phyloP scores from a whole-genome alignment of 1,140 invertebrate genomes.

The Aphidius gifuensis region DNA sequence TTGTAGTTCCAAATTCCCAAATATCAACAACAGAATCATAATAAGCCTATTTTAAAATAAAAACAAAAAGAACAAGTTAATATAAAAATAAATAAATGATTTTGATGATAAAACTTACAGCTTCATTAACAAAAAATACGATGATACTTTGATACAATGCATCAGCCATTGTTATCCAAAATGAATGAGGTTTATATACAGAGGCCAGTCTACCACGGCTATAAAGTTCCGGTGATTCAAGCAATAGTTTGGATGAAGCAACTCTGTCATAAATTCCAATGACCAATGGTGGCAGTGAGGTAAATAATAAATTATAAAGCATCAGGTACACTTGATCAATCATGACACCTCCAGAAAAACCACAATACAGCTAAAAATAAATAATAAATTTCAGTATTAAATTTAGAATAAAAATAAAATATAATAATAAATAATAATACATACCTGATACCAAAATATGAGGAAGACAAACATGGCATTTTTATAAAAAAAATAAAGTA shows the following conservation, averaged over 20 bases:
- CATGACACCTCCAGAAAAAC: conserved; percentile 87
- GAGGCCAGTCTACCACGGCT: conserved; percentile 71
- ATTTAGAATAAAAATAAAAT: neutral
- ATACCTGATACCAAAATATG: conserved; percentile 80
- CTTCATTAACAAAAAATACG: conserved; percentile 81
- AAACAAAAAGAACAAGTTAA: neutral
- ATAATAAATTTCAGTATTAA: no score
- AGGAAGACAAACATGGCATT: conserved; percentile 92
- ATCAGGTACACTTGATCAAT: conserved; percentile 92
- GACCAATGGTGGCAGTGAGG: conserved; percentile 84
- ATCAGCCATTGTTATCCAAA: conserved; percentile 87
- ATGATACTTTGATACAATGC: conserved; percentile 89
- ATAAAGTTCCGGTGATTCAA: conserved; percentile 78
- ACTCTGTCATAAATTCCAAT: conserved; percentile 90
- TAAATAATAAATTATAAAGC: conserved; percentile 91
- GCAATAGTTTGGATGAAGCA: conserved; percentile 73
- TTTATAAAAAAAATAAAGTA: conserved; percentile 96
- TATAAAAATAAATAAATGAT: conserved; percentile 9
- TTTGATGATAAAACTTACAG: conserved; percentile 53
- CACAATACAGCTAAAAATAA: conserved; percentile 73
- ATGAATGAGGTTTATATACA: conserved; percentile 82
- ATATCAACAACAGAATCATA: conserved; percentile 74
- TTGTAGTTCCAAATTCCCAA: conserved; percentile 86
- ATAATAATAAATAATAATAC: neutral
- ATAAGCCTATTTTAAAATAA: conserved; percentile 62